These are phyloP conservation scores for Lophotriccus pileatus DNA, from an alignment of 2,797 vertebrate species.

Conservation along the genomic window DNA sequence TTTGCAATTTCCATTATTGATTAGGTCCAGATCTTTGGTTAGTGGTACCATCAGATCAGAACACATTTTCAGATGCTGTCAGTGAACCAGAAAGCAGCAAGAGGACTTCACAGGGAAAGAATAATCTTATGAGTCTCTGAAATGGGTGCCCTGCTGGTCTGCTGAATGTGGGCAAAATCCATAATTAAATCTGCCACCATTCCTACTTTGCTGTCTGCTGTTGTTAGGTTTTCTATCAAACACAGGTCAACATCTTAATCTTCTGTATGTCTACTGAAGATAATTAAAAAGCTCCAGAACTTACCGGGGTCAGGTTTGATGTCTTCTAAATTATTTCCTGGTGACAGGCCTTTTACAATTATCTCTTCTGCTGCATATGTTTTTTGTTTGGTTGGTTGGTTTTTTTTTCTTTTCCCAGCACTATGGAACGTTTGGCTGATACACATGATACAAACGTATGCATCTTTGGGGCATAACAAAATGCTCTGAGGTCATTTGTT, in stretches of 20 bases:
- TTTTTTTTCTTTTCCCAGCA: not conserved
- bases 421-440: not conserved
- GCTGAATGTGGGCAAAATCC: not conserved
- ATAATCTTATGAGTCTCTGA: not conserved
- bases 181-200: not conserved
- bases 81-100: constrained; percentile 11
- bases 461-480: constrained; percentile 12
- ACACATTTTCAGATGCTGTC: not conserved
- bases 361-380: not conserved
- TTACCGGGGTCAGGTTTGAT: not conserved
- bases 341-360: not conserved
- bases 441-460: not conserved
- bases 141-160: not conserved
- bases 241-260: not conserved
- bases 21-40: not conserved
- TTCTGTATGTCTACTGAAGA: not conserved
- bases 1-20: not conserved
- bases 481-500: constrained; percentile 11
- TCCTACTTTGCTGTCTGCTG: not conserved
- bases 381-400: too few species aligned
- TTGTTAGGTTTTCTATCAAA: not conserved
- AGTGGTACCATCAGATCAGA: not conserved
- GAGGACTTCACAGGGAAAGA: not conserved
- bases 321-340: not conserved
- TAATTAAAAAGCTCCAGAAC: not conserved